Evolutionary conservation across 2,113 vertebrate genomes (phyloP).

Genomic region (Oreochromis aureus): DNA sequence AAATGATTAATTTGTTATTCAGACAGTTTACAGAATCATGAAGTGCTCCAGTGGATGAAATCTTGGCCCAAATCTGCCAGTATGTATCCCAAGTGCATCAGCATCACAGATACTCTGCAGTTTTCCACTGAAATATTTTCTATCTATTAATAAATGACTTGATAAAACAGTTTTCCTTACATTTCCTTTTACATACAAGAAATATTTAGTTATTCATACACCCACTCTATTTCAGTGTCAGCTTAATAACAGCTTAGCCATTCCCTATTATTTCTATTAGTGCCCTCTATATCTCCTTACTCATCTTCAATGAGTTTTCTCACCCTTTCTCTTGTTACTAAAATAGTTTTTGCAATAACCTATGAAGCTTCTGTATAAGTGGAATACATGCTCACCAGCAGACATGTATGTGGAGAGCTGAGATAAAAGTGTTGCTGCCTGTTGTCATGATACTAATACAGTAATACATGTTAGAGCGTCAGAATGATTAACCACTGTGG

Average conservation of each 20-base stretch:
- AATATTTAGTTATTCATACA: neutral
- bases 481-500: neutral
- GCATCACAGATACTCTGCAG: conserved; percentile 28
- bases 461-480: neutral
- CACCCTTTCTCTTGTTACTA: neutral
- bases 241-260: neutral
- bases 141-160: neutral
- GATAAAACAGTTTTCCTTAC: neutral
- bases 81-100: conserved; percentile 72
- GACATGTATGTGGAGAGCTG: conserved; percentile 23
- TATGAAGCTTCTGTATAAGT: neutral
- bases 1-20: conserved; percentile 77
- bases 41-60: conserved; percentile 84
- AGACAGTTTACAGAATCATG: conserved; percentile 77
- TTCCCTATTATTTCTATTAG: neutral
- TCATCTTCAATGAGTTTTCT: neutral
- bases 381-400: conserved; percentile 12
- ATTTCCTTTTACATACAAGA: neutral
- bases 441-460: conserved; percentile 33
- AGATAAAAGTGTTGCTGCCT: conserved; percentile 20
- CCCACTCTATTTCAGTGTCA: neutral
- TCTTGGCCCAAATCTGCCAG: conserved; percentile 78
- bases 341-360: neutral
- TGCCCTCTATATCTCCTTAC: neutral
- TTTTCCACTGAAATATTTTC: neutral